Evolutionary conservation across 2,797 vertebrate genomes (phyloP), one percentile per base, ranked within the genome.

Genomic region (Apodemus agrarius): DNA sequence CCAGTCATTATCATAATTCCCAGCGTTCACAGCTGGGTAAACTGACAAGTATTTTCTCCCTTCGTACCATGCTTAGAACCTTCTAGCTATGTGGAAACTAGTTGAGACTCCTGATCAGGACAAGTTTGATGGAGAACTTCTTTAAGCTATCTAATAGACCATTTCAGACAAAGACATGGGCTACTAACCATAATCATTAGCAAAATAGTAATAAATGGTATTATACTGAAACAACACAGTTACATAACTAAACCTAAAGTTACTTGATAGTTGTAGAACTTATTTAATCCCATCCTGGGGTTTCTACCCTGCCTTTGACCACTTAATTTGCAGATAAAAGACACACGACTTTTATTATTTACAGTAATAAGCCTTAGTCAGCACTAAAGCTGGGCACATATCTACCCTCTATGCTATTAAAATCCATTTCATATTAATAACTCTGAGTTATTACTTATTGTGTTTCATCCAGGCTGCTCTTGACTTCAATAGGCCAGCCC

Each of bases 151-250:
- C n/a, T 24, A 26, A 57, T 87, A 65, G 19, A 90, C 46, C 22
- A 91, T 91, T 93, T 91, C 7, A 67, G 37, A 88, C 34, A 76
- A 97, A 75, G 46, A 52, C 83, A 17, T 72, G 46, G 57, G 8
- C 79, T n/a, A 49, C 29, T 49, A 86, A 19, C 37, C 78, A 3
- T 59, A 91, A 76, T 85, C 93, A 76, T 40, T 61, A 84, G 59
- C 3, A 81, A 7, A 79, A 40, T 17, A 88, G 34, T 63, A 81
- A 72, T 69, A 76, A 59, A 81, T 81, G 46, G 76, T 6, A 59
- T 24, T 57, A 43, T 63, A 92, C 61, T 40, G 31, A 67, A 26
- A 81, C 29, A 57, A 6, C 31, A 78, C 43, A 65, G 17, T 80
- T 80, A 67, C 6, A 37, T 69, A 57, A 40, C n/a, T 34, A 61